Evolutionary conservation across 2,113 vertebrate genomes (phyloP).

Genomic region (Sinocyclocheilus anshuiensis): DNA sequence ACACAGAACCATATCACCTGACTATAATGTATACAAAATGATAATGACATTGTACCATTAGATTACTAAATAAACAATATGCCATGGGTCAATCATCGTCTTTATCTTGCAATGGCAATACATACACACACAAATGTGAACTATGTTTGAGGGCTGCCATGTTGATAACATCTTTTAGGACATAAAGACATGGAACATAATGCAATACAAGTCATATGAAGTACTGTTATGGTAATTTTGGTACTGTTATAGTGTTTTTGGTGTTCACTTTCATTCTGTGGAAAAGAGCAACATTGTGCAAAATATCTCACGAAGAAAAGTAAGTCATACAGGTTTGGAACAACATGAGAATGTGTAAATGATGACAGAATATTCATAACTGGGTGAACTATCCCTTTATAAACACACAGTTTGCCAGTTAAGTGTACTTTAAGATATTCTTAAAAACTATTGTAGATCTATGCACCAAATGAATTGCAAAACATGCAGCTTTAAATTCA

Average conservation of each 20-base stretch:
- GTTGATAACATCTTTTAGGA: neutral
- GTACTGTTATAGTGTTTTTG: neutral
- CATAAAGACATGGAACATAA: neutral
- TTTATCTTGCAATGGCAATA: neutral
- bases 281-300: neutral
- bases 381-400: neutral
- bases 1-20: neutral
- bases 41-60: neutral
- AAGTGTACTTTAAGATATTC: constrained; percentile 3
- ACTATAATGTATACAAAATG: neutral
- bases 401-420: neutral
- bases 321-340: neutral
- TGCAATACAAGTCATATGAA: neutral
- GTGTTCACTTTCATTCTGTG: neutral
- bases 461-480: constrained; percentile 20
- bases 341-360: neutral
- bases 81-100: neutral
- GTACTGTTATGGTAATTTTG: neutral
- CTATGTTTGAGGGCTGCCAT: neutral
- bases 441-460: neutral
- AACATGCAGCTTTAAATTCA: constrained; percentile 44
- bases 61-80: neutral
- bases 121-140: neutral
- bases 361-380: neutral
- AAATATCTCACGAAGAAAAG: neutral